A percentile compares a stretch with the other conserved stretches of the same genome.
Evolutionary conservation across 2,113 vertebrate genomes (phyloP).

Genomic region (Brachyhypopomus gauderio): DNA sequence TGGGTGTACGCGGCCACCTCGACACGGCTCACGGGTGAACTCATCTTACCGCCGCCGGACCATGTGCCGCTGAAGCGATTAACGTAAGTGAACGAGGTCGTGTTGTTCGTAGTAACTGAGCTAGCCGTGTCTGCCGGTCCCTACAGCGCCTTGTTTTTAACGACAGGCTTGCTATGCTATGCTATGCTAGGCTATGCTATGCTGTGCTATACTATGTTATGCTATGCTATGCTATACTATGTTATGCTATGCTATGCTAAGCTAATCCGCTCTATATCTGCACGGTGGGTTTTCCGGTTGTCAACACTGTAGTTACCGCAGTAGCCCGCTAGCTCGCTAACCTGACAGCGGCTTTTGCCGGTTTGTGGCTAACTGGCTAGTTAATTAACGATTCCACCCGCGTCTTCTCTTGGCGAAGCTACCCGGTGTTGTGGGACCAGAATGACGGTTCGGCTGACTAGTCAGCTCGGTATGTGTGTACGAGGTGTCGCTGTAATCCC

Average conservation of each 20-base stretch:
- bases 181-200: slow-evolving; percentile 7
- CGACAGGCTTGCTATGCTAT: slow-evolving; percentile 25
- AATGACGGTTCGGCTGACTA: too few species aligned
- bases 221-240: slow-evolving; percentile 10
- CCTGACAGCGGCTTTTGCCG: too few species aligned
- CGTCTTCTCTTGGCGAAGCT: too few species aligned
- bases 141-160: background rate
- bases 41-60: background rate
- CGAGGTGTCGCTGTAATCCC: too few species aligned
- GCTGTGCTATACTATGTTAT: too few species aligned
- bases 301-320: too few species aligned
- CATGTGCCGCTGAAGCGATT: slow-evolving; percentile 45
- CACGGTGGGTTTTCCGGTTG: background rate
- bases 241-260: slow-evolving; percentile 5
- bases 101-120: background rate
- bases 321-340: too few species aligned
- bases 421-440: too few species aligned
- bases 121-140: background rate
- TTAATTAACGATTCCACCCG: too few species aligned
- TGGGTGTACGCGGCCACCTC: slow-evolving; percentile 20
- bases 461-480: too few species aligned
- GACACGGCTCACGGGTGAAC: background rate
- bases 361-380: too few species aligned
- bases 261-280: background rate
- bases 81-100: slow-evolving; percentile 35